Evolutionary conservation across 2,113 vertebrate genomes (phyloP), one percentile per base, ranked within the genome.

Genomic region (Perognathus longimembris): DNA sequence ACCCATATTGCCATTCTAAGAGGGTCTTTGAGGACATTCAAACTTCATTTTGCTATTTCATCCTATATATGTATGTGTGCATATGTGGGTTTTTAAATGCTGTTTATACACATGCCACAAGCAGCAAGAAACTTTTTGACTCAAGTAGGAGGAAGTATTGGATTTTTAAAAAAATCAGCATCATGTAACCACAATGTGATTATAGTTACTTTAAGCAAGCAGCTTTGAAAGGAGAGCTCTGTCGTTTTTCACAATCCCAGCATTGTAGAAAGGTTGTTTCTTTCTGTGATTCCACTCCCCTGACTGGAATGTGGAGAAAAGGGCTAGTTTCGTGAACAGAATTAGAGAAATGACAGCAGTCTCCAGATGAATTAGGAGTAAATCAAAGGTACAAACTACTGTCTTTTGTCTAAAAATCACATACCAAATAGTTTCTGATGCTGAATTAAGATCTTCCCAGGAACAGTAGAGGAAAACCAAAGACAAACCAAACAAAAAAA

Each of bases 171-270:
- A 54, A 54, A 18, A 84, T 85, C 64, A 89, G 12, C 11, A 45
- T 83, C 63, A 82, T 26, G 73, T 83, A 89, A 84, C 36, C 3
- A 0, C 8, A 70, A 36, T 15, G 17, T 38, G 73, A 81, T 89
- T 77, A 80, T 32, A 74, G 50, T 81, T 90, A 57, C 70, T 86
- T 77, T 40, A 59, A 38, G 28, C 63, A 84, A 76, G 57, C 2
- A 7, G 69, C 76, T 94, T 89, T 94, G 80, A 86, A 95, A 92
- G 69, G 63, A 86, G 85, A 90, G 11, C 69, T 80, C 57, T 94
- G 82, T 92, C 70, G 80, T 17, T 94, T 71, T 15, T 90, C 69
- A 75, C 69, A 91, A 40, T 89, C 63, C 77, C 30, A 87, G 87
- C 61, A 78, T 28, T 96, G 73, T 86, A 26, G 87, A 61, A 70